Evolutionary conservation across 2,888 invertebrate genomes (phyloP), one percentile per base, ranked within the genome.

Genomic region (Hypolimnas misippus): DNA sequence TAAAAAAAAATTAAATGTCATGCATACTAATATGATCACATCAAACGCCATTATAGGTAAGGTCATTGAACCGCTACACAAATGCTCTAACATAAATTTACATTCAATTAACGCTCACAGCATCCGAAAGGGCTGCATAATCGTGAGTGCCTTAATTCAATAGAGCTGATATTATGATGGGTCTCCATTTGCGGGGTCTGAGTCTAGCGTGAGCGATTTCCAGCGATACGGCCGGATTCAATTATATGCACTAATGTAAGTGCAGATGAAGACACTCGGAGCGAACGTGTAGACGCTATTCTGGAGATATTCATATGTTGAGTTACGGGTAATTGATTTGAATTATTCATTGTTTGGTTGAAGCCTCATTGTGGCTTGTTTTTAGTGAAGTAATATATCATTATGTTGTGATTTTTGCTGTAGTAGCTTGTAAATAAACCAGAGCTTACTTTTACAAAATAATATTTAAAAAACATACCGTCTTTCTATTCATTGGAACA

Each of bases 171-270:
- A 58, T 58, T 42, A 58, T 51, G 42, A 42, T 33, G 50, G 19
- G 31, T 42, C 40, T 40, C 51, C 58, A 58, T 58, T 58, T 52
- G 58, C 21, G n/a, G n/a, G n/a, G 42, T 42, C 42, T 42, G 50
- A 51, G 51, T 10, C 16, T 51, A 40, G 44, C 44, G 53, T 53
- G 53, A 46, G 53, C 44, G 44, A 29, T 53, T 53, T 53, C 44
- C 53, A 33, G 44, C 53, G 40, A 53, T 52, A 52, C 17, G 46
- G 12, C n/a, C 25, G 29, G 58, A 59, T 59, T 59, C 59, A 59
- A 59, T 59, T n/a, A n/a, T 59, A 57, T 21, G 44, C 6, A 19
- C 59, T 59, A 53, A 59, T 53, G 52, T 44, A 42, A 59, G 59
- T 53, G 44, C 52, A 59, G 53, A 40, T 46, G 46, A 25, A 29